These are phyloP conservation scores for Drosophila carrolli DNA, from an alignment of 1,140 invertebrate species.

Conservation along the genomic window DNA sequence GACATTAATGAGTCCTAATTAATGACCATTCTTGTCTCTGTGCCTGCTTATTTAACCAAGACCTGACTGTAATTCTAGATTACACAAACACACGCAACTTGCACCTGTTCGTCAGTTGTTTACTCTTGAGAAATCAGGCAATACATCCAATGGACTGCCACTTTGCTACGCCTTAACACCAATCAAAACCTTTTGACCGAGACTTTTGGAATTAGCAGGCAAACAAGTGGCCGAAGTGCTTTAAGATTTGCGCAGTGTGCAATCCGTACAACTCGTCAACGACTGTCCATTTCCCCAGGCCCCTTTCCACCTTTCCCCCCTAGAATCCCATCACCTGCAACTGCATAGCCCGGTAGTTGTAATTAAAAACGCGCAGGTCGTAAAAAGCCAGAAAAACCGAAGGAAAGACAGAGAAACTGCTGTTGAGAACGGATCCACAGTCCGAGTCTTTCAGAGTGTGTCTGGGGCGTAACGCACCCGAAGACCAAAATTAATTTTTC, in stretches of 20 bases:
- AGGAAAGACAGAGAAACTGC: slow-evolving; percentile 54
- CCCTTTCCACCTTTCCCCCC: background rate
- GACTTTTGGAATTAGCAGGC: slow-evolving; percentile 55
- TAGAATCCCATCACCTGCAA: background rate
- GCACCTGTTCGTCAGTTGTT: slow-evolving; percentile 23
- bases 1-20: slow-evolving; percentile 10
- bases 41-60: slow-evolving; percentile 16
- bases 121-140: slow-evolving; percentile 31
- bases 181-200: slow-evolving; percentile 54
- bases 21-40: slow-evolving; percentile 8
- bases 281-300: slow-evolving; percentile 29
- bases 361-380: slow-evolving; percentile 80
- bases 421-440: slow-evolving; percentile 51
- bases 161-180: slow-evolving; percentile 44
- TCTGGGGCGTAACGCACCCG: slow-evolving; percentile 69
- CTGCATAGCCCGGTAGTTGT: slow-evolving; percentile 64
- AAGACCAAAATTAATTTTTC: slow-evolving; percentile 72
- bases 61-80: slow-evolving; percentile 27
- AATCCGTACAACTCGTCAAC: slow-evolving; percentile 62
- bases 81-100: slow-evolving; percentile 15
- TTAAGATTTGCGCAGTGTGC: slow-evolving; percentile 41
- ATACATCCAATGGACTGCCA: slow-evolving; percentile 35
- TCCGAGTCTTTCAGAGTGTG: slow-evolving; percentile 22
- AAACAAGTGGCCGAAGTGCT: slow-evolving; percentile 43
- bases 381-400: slow-evolving; percentile 68